A percentile compares a stretch with the other conserved stretches of the same genome.
These are phyloP conservation scores for Solea solea DNA, from an alignment of 2,113 vertebrate species.

Conservation along the genomic window DNA sequence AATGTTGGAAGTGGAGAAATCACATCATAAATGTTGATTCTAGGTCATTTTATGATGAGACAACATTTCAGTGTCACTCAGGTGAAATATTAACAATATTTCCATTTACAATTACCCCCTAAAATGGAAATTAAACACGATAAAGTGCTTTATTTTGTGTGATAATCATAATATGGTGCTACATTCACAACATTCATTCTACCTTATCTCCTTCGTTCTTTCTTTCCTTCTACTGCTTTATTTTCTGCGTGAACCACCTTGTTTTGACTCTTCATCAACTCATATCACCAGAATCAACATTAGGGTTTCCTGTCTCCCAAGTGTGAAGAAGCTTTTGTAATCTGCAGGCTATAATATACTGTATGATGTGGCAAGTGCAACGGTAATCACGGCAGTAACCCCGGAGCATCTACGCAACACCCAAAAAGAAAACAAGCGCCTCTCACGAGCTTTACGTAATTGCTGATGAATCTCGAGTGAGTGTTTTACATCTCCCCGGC, in stretches of 20 bases:
- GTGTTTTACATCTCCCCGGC: slow-evolving; percentile 53
- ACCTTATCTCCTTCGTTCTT: not conserved
- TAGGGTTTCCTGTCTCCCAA: not conserved
- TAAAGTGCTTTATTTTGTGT: no score
- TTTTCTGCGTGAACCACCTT: not conserved
- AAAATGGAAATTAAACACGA: no score
- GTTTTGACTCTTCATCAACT: not conserved
- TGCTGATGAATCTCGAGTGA: slow-evolving; percentile 47
- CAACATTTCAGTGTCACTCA: no score
- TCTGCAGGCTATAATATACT: not conserved
- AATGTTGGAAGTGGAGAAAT: not conserved
- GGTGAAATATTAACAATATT: no score
- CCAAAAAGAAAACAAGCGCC: slow-evolving; percentile 16
- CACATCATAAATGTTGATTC: no score
- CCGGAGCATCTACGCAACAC: not conserved
- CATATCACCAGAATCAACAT: not conserved
- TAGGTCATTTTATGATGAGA: no score
- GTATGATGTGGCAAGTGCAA: not conserved
- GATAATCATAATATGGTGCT: no score
- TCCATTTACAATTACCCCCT: no score
- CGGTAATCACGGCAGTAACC: not conserved
- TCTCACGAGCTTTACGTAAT: slow-evolving; percentile 41
- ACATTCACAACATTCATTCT: no score
- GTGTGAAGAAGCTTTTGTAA: not conserved
- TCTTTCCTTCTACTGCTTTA: no score